These are phyloP conservation scores for Galerucella nymphaeae DNA, from an alignment of 2,888 invertebrate species.

Conservation along the genomic window DNA sequence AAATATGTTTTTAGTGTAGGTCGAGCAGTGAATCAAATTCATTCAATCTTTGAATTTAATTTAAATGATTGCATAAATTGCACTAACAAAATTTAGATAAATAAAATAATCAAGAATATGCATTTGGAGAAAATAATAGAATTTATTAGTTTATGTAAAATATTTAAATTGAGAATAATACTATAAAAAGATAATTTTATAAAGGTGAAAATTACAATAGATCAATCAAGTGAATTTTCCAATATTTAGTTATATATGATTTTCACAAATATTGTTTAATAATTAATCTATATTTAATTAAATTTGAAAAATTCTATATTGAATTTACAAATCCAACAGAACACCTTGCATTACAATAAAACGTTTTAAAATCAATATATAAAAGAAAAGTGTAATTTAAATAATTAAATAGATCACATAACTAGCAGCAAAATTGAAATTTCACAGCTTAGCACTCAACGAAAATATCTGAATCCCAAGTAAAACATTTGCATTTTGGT, in stretches of 20 bases:
- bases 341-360: not conserved
- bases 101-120: no score
- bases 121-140: not conserved
- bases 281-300: not conserved
- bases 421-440: not conserved
- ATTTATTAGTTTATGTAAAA: not conserved
- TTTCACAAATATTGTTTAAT: not conserved
- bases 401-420: not conserved
- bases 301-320: not conserved
- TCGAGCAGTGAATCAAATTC: no score
- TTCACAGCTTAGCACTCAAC: not conserved
- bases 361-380: not conserved
- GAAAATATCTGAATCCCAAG: not conserved
- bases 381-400: not conserved
- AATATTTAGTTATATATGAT: not conserved
- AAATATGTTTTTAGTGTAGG: no score
- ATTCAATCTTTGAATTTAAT: no score
- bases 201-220: not conserved
- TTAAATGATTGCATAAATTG: no score
- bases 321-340: not conserved
- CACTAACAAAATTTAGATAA: no score
- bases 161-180: not conserved
- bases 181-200: not conserved
- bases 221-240: not conserved
- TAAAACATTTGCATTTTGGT: no score